These are phyloP conservation scores for Aldrovandia affinis DNA, from an alignment of 2,797 vertebrate species.

Conservation along the genomic window DNA sequence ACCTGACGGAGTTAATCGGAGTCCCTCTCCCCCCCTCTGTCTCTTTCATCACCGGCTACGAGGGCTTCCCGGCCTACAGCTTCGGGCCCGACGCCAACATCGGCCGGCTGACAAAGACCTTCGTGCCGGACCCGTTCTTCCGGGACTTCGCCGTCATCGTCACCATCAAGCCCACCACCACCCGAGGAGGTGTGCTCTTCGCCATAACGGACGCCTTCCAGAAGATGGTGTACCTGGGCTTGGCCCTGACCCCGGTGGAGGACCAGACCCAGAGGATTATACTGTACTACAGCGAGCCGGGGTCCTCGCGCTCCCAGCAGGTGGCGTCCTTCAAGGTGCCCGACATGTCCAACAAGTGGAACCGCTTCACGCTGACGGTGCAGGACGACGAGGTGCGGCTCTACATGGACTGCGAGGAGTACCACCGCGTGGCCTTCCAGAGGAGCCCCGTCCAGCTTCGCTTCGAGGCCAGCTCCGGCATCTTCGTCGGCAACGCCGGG, in stretches of 20 bases:
- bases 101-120: slow-evolving; percentile 84
- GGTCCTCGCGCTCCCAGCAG: slow-evolving; percentile 75
- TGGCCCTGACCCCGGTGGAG: slow-evolving; percentile 82
- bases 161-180: slow-evolving; percentile 80
- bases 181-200: slow-evolving; percentile 83
- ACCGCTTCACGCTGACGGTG: slow-evolving; percentile 80
- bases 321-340: slow-evolving; percentile 88
- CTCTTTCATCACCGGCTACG: slow-evolving; percentile 90
- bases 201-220: slow-evolving; percentile 90
- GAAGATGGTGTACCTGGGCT: slow-evolving; percentile 86
- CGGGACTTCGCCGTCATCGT: slow-evolving; percentile 82
- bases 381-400: slow-evolving; percentile 81
- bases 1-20: slow-evolving; percentile 91
- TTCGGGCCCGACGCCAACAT: slow-evolving; percentile 87
- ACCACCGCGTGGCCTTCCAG: slow-evolving; percentile 77
- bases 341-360: slow-evolving; percentile 88
- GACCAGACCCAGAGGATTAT: slow-evolving; percentile 84
- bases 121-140: slow-evolving; percentile 85
- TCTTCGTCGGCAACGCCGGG: slow-evolving; percentile 93
- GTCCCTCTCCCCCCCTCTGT: slow-evolving; percentile 91
- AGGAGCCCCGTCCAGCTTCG: slow-evolving; percentile 74
- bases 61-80: slow-evolving; percentile 92
- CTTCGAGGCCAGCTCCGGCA: slow-evolving; percentile 87
- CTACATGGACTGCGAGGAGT: slow-evolving; percentile 91
- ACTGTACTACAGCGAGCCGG: slow-evolving; percentile 87